Evolutionary conservation across 2,113 vertebrate genomes (phyloP), one percentile per base, ranked within the genome.

Genomic region (Xenus cinereus): DNA sequence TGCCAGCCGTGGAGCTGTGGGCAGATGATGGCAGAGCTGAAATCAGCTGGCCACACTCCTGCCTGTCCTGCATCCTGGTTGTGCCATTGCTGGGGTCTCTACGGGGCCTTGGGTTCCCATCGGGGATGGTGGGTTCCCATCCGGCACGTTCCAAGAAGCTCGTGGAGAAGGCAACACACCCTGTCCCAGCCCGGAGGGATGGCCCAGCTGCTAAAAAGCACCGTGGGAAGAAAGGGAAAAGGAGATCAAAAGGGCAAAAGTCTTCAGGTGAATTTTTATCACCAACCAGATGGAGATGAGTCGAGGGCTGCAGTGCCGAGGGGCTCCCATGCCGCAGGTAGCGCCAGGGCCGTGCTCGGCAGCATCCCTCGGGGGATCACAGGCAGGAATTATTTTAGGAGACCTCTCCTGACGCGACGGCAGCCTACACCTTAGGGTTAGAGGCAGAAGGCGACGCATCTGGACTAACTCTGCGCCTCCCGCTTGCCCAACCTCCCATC

Each of bases 401-500:
- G 21, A 14, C 69, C n/a, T 48, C n/a, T 66, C 88, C 74, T 3
- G 0, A 35, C 45, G 66, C 1, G 0, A 12, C 27, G 35, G 23
- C n/a, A 60, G 57, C 77, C n/a, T 50, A 16, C 4, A 17, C 54
- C 50, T 73, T 27, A 30, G 27, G n/a, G 30, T 53, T 62, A 71
- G n/a, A 81, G 60, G 69, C 74, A 87, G 54, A 71, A 81, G 22
- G 11, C 24, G 56, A 54, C 0, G 3, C 39, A 41, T 62, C 45
- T 27, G 45, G 41, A 23, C 23, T 21, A 26, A 51, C 28, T n/a
- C 84, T 8, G 6, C 4, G 6, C 39, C 20, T 77, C 59, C 78
- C 0, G 0, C 30, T 62, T n/a, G 26, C 27, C 28, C 2, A n/a
- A 4, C 22, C 28, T 67, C n/a, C 81, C 43, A 1, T 3, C 5